These are phyloP conservation scores for Mus musculus DNA, from an alignment of 2,113 vertebrate genomes.

Conservation along the genomic window GRCm39 chr7:67459001-67459500, in stretches of 20 bases:
- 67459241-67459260: neutral
- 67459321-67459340: neutral
- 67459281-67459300: neutral
- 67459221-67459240: neutral
- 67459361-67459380: neutral
- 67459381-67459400: no score
- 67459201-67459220: neutral
- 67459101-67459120: neutral
- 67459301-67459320: neutral
- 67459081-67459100: accelerated
- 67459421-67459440: neutral
- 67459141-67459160: neutral
- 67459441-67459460: neutral
- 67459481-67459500: neutral
- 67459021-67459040: neutral
- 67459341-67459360: neutral
- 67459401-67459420: no score
- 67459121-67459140: neutral
- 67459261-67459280: neutral
- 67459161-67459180: neutral
- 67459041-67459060: neutral
- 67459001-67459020: neutral
- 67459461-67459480: neutral
- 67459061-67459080: neutral
- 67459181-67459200: neutral